These are phyloP conservation scores for Tapirus indicus DNA, from an alignment of 2,797 vertebrate species.

Conservation along the genomic window DNA sequence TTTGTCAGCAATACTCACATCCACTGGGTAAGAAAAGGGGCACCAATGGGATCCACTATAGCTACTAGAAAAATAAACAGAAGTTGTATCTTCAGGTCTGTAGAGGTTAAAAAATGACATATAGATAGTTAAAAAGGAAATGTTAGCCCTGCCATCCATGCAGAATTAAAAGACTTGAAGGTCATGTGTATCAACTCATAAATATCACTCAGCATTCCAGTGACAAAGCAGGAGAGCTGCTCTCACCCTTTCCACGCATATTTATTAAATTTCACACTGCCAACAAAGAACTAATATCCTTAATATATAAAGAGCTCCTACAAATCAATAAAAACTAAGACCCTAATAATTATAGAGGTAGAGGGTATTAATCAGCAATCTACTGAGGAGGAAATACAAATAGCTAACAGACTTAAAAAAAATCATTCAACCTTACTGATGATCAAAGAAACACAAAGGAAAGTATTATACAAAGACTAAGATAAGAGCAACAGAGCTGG, in stretches of 20 bases:
- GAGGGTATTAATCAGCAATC: not conserved
- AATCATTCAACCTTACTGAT: not conserved
- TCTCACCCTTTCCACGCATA: not conserved
- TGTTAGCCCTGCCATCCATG: not conserved
- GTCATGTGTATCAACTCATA: not conserved
- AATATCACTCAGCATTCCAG: not conserved
- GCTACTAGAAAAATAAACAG: not conserved
- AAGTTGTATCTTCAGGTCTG: not conserved
- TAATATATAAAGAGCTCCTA: not conserved
- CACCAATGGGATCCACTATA: not conserved
- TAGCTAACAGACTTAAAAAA: not conserved
- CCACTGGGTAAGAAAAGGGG: not conserved
- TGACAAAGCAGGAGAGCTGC: not conserved
- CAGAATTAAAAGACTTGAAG: not conserved
- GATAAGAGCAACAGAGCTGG: not conserved
- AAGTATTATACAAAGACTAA: not conserved
- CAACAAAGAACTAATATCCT: not conserved
- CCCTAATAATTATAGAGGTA: not conserved
- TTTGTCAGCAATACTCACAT: not conserved
- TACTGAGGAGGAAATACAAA: not conserved
- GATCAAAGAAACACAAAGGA: constrained; percentile 1
- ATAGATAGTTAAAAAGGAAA: not conserved
- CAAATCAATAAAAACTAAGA: not conserved
- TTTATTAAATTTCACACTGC: not conserved
- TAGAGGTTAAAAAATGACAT: not conserved